Base-by-base conservation (phyloP, 2,888 invertebrate genomes). In the Panopea generosa region DNA sequence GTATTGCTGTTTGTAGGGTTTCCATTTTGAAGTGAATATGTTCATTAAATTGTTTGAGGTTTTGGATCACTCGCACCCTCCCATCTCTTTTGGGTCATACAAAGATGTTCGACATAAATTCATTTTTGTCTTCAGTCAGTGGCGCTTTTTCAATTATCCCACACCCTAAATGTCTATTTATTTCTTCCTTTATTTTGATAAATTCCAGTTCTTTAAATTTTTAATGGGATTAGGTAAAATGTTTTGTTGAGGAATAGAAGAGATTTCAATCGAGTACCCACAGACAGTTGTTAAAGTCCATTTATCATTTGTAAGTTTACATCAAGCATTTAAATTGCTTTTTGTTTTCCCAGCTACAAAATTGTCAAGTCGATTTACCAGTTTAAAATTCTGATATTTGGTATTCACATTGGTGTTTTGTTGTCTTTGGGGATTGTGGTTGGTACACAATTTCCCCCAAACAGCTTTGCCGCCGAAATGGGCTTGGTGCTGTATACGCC, bases 21-120 rank as follows among this genome's bases (percentile, higher is more conserved):
- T 79, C 71, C 74, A 79, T 75, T 75, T 74, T 72, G 47, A 77
- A 77, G 61, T 63, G 71, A 20, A 63, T 47, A n/a, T 53, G 18
- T 20, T 62, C 24, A 62, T 77, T 72, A 16, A 72, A 67, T 33
- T 40, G n/a, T 40, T 72, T 77, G 2, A 81, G 45, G 67, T 81
- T 78, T 24, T 81, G 43, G 29, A 77, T 77, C n/a, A 77, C 45
- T 63, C 77, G 16, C 9, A 61, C 18, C 26, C 40, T 65, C 14
- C 70, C 69, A 52, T 66, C 66, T 45, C 53, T 65, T 55, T 77
- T n/a, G 0, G 69, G 65, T 27, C 77, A 11, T 26, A 52, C 18
- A 49, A 77, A 73, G 33, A 73, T 77, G 55, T 73, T 77, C 14
- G 73, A 73, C 27, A 68, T 63, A 40, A 27, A 73, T 53, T 65